phyloP scores from a whole-genome alignment of 2,113 vertebrate species.

The Zosterops borbonicus region DNA sequence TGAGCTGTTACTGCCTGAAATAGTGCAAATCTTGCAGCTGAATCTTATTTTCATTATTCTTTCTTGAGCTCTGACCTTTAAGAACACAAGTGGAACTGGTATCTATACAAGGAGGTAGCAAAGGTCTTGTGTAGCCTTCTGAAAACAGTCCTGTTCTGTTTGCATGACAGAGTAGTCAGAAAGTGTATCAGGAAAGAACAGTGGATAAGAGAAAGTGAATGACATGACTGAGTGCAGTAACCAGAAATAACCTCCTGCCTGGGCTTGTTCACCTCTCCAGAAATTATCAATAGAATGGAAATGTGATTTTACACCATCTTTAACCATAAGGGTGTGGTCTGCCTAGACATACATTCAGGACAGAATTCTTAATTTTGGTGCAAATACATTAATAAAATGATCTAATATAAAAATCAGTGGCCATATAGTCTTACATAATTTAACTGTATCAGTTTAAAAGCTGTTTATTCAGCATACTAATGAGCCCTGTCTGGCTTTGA shows the following conservation, averaged over 20 bases:
- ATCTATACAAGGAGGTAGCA: not conserved
- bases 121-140: constrained; percentile 12
- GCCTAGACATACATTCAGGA: not conserved
- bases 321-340: not conserved
- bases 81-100: not conserved
- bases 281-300: not conserved
- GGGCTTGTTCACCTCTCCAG: not conserved
- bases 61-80: not conserved
- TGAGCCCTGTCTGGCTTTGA: not conserved
- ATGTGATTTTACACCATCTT: not conserved
- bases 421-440: not conserved
- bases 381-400: not conserved
- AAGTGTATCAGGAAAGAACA: not conserved
- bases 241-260: not conserved
- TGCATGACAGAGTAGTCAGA: not conserved
- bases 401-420: not conserved
- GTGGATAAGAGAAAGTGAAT: not conserved
- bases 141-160: not conserved
- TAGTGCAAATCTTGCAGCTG: not conserved
- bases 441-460: not conserved
- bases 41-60: not conserved
- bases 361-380: not conserved
- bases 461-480: not conserved
- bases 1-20: not conserved
- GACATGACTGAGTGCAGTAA: not conserved